phyloP scores from a whole-genome alignment of 2,888 invertebrate genomes.

The Polietes domitor region DNA sequence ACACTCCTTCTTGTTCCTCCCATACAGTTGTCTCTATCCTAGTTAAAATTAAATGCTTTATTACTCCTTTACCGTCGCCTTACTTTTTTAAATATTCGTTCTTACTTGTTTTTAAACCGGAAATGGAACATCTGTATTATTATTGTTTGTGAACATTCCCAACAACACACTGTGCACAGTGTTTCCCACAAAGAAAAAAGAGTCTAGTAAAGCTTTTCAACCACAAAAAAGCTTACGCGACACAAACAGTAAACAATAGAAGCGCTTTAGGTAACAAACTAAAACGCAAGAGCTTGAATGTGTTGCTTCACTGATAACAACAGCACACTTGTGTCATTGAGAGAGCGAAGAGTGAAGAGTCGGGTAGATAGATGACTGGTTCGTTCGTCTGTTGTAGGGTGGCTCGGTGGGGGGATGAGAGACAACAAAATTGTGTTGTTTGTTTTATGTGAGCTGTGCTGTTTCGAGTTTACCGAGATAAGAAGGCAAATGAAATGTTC shows the following conservation, averaged over 20 bases:
- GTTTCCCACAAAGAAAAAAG: too few relatives aligned
- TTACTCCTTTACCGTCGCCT: too few relatives aligned
- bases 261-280: background rate
- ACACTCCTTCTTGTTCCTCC: too few relatives aligned
- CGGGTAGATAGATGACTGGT: background rate
- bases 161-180: background rate
- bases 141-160: too few relatives aligned
- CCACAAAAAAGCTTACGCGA: too few relatives aligned
- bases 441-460: conserved; percentile 57
- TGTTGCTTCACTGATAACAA: conserved; percentile 67
- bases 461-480: conserved; percentile 55
- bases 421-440: conserved; percentile 55
- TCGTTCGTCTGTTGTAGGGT: background rate
- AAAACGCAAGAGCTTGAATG: conserved; percentile 34
- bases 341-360: background rate
- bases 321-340: conserved; percentile 44
- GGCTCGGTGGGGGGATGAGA: conserved; percentile 23
- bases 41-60: too few relatives aligned
- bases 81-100: too few relatives aligned
- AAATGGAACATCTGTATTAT: too few relatives aligned
- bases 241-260: too few relatives aligned
- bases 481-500: conserved; percentile 65
- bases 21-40: too few relatives aligned
- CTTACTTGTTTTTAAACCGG: too few relatives aligned
- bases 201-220: too few relatives aligned